Conservation (phyloP, 2,113 vertebrate genomes). For the Albula glossodonta region DNA sequence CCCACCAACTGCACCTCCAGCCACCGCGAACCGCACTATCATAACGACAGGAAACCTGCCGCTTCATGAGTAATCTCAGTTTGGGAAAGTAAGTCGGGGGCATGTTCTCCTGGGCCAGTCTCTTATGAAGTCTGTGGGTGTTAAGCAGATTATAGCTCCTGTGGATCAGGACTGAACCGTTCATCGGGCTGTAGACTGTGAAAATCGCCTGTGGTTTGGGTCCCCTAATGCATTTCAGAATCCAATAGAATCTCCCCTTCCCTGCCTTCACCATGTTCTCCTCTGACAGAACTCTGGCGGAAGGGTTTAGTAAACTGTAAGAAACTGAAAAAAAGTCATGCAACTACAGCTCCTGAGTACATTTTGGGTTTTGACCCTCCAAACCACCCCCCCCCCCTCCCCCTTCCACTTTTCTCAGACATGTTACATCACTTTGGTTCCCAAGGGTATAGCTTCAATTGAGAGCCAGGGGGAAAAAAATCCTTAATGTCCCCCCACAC, state of each 20-base stretch:
- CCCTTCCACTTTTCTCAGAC: neutral
- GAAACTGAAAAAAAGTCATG: too few relatives aligned
- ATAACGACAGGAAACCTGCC: conserved; percentile 10
- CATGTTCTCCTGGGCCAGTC: conserved; percentile 34
- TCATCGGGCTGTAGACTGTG: neutral
- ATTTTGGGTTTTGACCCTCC: neutral
- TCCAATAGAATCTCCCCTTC: neutral
- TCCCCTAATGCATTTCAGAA: neutral
- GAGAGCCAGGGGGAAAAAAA: neutral
- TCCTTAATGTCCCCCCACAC: too few relatives aligned
- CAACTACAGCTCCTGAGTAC: neutral
- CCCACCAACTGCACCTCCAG: neutral
- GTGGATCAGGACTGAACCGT: neutral
- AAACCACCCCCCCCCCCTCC: neutral
- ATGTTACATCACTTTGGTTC: neutral
- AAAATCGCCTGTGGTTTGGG: neutral
- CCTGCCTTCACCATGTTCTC: too few relatives aligned
- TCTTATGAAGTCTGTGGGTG: conserved; percentile 12
- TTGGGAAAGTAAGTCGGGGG: conserved; percentile 36
- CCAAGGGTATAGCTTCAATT: neutral
- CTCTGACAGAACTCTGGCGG: too few relatives aligned
- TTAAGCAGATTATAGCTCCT: neutral
- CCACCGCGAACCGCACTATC: neutral
- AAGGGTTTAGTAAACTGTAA: too few relatives aligned
- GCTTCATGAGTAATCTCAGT: conserved; percentile 40